phyloP scores from a whole-genome alignment of 2,888 invertebrate species.

The Lasiommata megera region DNA sequence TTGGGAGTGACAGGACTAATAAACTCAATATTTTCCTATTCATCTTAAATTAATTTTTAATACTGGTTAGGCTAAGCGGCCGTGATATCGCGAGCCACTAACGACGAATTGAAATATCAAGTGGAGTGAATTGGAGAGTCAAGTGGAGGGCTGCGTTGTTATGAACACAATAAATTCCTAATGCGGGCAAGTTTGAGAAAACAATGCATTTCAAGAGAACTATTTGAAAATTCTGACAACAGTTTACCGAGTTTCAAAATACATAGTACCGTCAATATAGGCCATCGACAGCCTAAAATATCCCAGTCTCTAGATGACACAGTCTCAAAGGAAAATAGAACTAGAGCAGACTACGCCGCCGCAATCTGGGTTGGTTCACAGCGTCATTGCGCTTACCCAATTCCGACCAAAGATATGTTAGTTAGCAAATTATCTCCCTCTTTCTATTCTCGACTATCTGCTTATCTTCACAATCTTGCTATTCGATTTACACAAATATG shows the following conservation, averaged over 20 bases:
- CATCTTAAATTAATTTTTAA: slow-evolving; percentile 15
- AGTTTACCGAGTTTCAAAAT: background rate
- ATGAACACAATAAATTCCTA: slow-evolving; percentile 28
- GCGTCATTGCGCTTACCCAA: too few species aligned
- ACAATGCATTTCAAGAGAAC: background rate
- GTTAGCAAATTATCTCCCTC: too few species aligned
- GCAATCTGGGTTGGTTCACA: too few species aligned
- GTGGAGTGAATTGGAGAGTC: background rate
- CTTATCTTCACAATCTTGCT: too few species aligned
- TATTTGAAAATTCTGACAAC: background rate
- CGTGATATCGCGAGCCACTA: background rate
- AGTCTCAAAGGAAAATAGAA: too few species aligned
- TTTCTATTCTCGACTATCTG: too few species aligned
- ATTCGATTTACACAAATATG: too few species aligned
- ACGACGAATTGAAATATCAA: background rate
- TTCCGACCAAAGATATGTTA: too few species aligned
- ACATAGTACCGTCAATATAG: too few species aligned
- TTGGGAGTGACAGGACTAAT: slow-evolving; percentile 13
- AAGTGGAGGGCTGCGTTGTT: slow-evolving; percentile 7
- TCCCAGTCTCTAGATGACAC: too few species aligned
- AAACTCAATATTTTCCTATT: slow-evolving; percentile 14
- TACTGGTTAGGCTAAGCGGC: background rate
- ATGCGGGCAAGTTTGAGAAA: slow-evolving; percentile 11
- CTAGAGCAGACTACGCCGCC: too few species aligned
- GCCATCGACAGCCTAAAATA: too few species aligned